Base-by-base conservation (phyloP, 2,888 invertebrate genomes). In the Ypsolopha sequella region DNA sequence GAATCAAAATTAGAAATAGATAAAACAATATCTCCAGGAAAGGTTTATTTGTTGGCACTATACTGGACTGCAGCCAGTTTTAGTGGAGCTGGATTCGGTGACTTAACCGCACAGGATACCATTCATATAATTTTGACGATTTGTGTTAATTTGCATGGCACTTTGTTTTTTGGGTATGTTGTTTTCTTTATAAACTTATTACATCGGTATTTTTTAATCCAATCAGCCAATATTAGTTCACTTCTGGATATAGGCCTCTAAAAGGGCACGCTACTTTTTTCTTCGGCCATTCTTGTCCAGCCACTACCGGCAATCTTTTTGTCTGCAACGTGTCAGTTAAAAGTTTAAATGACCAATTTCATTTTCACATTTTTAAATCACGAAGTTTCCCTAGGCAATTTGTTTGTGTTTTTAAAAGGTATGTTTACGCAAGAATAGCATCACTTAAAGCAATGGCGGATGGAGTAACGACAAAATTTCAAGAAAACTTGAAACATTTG, bases 1-100 rank as follows among this genome's bases (percentile, higher is more conserved):
- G 64, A 66, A 44, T 60, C 76, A 0, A 60, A 63, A 53, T 67
- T 79, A 38, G 58, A 70, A 47, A 69, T 68, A 58, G 66, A 61
- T 6, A 53, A 65, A 36, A 58, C 67, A 52, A 57, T 84, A 55
- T 67, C 73, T 2, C 80, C 84, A 1, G 55, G 56, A 49, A 75
- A 72, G 61, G 80, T 82, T 11, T 85, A 81, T 59, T 63, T 87
- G 34, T 55, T 86, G 41, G 86, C 82, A 36, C 78, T 80, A 61
- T 88, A 87, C 60, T 88, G 87, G 85, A 62, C 81, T 4, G 80
- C 87, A 2, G 66, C 79, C 2, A 80, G 80, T 52, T 80, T 88
- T 55, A 80, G 80, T 50, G 80, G 85, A 34, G 80, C 81, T 51
- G 88, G 87, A 9, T 85, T 88, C 54, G 87, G 88, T 51, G 88